A percentile compares a stretch with the other conserved stretches of the same genome.
phyloP scores from a whole-genome alignment of 1,140 invertebrate species.

The Lamellibrachia luymesi region DNA sequence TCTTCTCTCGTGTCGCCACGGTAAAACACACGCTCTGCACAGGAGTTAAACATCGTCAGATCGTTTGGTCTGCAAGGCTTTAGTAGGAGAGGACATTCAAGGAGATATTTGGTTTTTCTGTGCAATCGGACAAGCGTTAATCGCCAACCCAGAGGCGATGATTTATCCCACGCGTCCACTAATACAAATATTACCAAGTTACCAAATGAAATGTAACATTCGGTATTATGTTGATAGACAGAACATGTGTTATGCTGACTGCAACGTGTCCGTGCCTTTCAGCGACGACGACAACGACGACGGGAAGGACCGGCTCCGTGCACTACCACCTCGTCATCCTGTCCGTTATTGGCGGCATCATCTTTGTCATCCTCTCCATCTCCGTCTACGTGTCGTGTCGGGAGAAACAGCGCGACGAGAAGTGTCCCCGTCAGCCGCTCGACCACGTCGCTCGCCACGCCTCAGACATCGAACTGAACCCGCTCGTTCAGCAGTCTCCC shows the following conservation, averaged over 20 bases:
- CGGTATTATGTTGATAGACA: not conserved
- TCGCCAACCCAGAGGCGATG: not conserved
- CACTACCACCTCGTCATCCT: constrained; percentile 28
- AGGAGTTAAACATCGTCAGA: too few species aligned
- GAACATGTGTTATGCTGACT: not conserved
- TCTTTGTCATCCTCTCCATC: constrained; percentile 26
- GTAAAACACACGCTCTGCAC: too few species aligned
- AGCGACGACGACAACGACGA: not conserved
- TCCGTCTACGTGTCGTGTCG: constrained; percentile 18
- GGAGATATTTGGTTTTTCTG: not conserved
- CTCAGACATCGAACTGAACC: not conserved
- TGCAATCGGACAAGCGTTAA: not conserved
- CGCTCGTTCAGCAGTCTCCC: not conserved
- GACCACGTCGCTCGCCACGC: not conserved
- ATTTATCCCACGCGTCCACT: not conserved
- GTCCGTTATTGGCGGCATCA: constrained; percentile 21
- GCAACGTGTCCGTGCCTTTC: not conserved
- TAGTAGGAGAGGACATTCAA: too few species aligned
- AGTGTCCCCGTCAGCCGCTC: constrained; percentile 2
- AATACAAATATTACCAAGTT: not conserved
- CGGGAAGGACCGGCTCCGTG: not conserved
- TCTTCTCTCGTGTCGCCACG: too few species aligned
- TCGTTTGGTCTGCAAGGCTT: too few species aligned
- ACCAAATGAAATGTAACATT: not conserved
- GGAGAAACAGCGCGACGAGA: constrained; percentile 20